phyloP scores from a whole-genome alignment of 2,888 invertebrate species.

The Rambutsinella grinnellia region DNA sequence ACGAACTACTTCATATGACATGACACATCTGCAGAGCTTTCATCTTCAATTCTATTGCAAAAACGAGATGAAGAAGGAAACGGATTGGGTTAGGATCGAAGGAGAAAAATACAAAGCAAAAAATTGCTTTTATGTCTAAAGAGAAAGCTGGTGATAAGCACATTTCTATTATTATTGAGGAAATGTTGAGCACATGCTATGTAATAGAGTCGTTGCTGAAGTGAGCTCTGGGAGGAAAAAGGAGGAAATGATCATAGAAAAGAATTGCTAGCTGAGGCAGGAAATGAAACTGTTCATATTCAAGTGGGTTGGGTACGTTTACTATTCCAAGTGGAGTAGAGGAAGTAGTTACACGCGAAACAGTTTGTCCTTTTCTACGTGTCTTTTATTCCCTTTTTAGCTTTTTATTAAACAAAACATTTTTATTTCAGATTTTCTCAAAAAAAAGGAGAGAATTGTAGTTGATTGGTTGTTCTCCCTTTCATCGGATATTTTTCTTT shows the following conservation, averaged over 20 bases:
- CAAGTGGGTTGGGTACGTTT: too few species aligned
- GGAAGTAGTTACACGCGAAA: too few species aligned
- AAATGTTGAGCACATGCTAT: neutral
- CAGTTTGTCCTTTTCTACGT: too few species aligned
- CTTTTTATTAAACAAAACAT: too few species aligned
- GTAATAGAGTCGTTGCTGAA: neutral
- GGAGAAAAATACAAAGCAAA: neutral
- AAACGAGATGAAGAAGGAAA: slow-evolving; percentile 28
- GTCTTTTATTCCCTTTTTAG: too few species aligned
- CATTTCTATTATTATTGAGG: slow-evolving; percentile 18
- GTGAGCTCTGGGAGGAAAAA: slow-evolving; percentile 42
- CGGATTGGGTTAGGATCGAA: too few species aligned
- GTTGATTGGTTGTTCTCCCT: too few species aligned
- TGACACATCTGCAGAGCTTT: slow-evolving; percentile 1
- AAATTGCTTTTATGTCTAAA: neutral
- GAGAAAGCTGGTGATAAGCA: neutral
- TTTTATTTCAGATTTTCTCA: too few species aligned
- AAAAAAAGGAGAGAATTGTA: too few species aligned
- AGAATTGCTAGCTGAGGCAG: slow-evolving; percentile 46
- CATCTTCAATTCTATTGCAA: slow-evolving; percentile 15
- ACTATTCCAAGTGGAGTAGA: too few species aligned
- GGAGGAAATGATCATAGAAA: slow-evolving; percentile 45
- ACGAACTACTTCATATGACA: slow-evolving; percentile 17
- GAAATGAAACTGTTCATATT: too few species aligned
- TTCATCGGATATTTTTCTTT: too few species aligned